Evolutionary conservation across 1,140 invertebrate species (phyloP).

Genomic region (Aphaenogaster floridana): DNA sequence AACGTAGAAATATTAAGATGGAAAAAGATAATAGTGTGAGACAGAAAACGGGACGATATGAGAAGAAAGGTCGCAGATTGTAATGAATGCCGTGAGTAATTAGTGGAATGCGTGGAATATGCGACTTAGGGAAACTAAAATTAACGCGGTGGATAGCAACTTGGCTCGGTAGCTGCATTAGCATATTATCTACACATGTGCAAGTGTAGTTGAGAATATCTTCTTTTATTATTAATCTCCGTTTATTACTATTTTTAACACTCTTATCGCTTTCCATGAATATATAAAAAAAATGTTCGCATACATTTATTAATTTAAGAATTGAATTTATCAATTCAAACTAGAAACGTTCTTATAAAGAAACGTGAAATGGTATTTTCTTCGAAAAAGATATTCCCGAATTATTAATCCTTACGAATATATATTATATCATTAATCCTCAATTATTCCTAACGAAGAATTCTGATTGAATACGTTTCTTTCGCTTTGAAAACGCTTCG

Average conservation of each 20-base stretch:
- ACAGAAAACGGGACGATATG: not conserved
- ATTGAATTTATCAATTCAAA: not conserved
- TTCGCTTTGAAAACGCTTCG: not conserved
- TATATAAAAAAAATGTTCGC: not conserved
- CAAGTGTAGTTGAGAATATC: constrained; percentile 5
- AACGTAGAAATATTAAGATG: not conserved
- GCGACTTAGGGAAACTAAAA: constrained; percentile 42
- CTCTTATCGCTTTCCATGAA: not conserved
- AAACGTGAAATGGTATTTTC: not conserved
- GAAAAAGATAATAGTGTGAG: not conserved
- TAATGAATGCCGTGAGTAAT: constrained; percentile 20
- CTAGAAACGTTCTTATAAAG: not conserved
- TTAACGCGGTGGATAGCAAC: constrained; percentile 18
- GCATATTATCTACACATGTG: constrained; percentile 41
- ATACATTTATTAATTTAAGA: not conserved
- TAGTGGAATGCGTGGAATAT: not conserved
- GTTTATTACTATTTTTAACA: not conserved
- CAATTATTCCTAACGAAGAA: constrained; percentile 1
- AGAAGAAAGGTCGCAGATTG: constrained; percentile 6
- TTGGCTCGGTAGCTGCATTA: constrained; percentile 36
- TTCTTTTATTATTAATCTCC: constrained; percentile 13
- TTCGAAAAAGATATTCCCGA: not conserved
- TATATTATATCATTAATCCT: not conserved
- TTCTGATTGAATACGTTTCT: not conserved
- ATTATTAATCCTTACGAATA: not conserved